Evolutionary conservation across 2,797 vertebrate species (phyloP).

Genomic region (Platyrinchus mystaceus): DNA sequence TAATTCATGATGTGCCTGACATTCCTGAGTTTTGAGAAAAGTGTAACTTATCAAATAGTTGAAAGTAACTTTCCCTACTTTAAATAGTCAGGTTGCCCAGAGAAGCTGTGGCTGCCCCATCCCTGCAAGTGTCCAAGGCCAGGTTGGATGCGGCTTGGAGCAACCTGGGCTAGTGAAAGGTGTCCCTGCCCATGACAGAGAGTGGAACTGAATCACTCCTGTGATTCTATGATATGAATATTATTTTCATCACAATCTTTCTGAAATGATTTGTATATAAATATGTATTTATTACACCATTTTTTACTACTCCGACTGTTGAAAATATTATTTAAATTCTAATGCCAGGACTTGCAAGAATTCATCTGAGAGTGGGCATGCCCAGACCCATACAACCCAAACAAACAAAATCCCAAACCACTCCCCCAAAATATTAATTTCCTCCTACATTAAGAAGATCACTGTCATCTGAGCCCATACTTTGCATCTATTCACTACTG

Average conservation of each 20-base stretch:
- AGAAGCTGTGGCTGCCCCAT: background rate
- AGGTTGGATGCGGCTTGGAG: background rate
- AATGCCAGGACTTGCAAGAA: background rate
- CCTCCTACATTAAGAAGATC: background rate
- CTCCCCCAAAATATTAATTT: background rate
- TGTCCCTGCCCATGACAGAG: background rate
- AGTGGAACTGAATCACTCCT: no score
- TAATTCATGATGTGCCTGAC: background rate
- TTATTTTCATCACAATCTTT: background rate
- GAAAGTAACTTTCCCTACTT: background rate
- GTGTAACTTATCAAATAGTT: background rate
- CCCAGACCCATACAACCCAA: background rate
- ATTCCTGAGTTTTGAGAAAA: background rate
- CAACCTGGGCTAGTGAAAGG: accelerated
- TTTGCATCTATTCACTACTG: background rate
- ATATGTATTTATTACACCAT: accelerated
- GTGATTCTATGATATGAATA: background rate
- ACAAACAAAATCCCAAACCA: background rate
- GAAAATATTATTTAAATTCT: background rate
- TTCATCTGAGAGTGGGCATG: background rate
- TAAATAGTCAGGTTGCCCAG: background rate
- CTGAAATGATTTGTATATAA: background rate
- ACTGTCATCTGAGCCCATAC: background rate
- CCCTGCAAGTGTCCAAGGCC: background rate
- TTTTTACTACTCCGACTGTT: background rate